These are phyloP conservation scores for Polietes domitor DNA, from an alignment of 2,888 invertebrate genomes.

Conservation along the genomic window DNA sequence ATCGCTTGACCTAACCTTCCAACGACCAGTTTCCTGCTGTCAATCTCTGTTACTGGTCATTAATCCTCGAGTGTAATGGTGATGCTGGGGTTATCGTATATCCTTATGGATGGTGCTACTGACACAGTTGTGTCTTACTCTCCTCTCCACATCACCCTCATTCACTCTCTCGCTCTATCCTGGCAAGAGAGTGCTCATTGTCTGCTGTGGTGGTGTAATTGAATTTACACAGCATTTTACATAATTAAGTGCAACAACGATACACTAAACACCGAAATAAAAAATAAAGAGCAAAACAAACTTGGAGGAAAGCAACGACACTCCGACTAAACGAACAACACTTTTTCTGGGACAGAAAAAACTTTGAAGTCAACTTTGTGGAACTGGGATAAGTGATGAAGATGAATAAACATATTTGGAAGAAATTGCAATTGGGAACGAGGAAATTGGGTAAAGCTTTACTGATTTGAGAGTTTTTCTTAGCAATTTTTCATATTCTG, in stretches of 20 bases:
- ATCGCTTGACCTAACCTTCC: no score
- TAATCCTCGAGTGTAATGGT: not conserved
- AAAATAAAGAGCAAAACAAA: not conserved
- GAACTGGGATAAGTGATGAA: not conserved
- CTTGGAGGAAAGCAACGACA: not conserved
- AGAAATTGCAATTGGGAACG: not conserved
- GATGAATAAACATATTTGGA: conserved; percentile 2
- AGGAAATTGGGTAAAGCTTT: not conserved
- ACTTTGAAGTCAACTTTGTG: conserved; percentile 33
- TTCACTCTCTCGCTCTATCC: not conserved
- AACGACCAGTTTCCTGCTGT: no score
- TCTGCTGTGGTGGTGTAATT: conserved; percentile 63
- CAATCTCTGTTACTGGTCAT: no score
- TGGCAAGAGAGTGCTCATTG: conserved; percentile 30
- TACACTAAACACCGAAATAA: conserved; percentile 55
- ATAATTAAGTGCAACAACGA: conserved; percentile 67
- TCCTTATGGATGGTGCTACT: conserved; percentile 52
- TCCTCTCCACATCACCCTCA: not conserved
- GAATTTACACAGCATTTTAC: conserved; percentile 65
- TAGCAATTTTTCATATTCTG: not conserved
- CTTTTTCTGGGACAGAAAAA: conserved; percentile 39
- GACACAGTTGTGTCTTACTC: conserved; percentile 35
- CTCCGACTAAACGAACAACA: conserved; percentile 32
- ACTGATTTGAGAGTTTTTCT: not conserved
- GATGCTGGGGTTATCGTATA: conserved; percentile 8